Evolutionary conservation across 2,888 invertebrate species (phyloP).

Genomic region (Standfussiana lucernea): DNA sequence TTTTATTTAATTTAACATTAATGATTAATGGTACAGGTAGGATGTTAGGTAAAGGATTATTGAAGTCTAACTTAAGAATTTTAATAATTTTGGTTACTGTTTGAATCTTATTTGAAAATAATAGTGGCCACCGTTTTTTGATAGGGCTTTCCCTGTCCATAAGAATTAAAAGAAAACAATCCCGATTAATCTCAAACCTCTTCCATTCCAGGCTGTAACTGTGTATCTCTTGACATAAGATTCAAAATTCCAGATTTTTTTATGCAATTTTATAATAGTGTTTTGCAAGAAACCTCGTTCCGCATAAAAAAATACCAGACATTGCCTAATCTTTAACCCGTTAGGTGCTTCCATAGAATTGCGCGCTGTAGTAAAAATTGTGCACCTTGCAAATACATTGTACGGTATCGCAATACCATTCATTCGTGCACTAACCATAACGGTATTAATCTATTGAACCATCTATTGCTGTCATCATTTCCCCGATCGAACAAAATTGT

Average conservation of each 20-base stretch:
- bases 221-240: neutral
- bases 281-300: neutral
- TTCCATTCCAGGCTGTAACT: neutral
- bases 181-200: neutral
- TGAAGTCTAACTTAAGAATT: neutral
- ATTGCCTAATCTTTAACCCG: slow-evolving; percentile 54
- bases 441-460: slow-evolving; percentile 80
- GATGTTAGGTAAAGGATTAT: neutral
- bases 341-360: slow-evolving; percentile 47
- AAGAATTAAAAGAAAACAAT: neutral
- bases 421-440: slow-evolving; percentile 72
- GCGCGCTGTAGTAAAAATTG: slow-evolving; percentile 48
- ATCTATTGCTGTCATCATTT: slow-evolving; percentile 88
- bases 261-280: neutral
- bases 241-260: neutral
- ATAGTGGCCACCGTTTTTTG: neutral
- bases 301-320: slow-evolving; percentile 12
- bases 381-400: slow-evolving; percentile 67
- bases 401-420: slow-evolving; percentile 64
- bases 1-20: slow-evolving; percentile 55
- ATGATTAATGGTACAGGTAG: slow-evolving; percentile 40
- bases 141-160: neutral
- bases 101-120: slow-evolving; percentile 20
- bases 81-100: neutral
- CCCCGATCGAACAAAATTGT: slow-evolving; percentile 84